Evolutionary conservation across 2,113 vertebrate species (phyloP), one percentile per base, ranked within the genome.

Genomic region (Numida meleagris): DNA sequence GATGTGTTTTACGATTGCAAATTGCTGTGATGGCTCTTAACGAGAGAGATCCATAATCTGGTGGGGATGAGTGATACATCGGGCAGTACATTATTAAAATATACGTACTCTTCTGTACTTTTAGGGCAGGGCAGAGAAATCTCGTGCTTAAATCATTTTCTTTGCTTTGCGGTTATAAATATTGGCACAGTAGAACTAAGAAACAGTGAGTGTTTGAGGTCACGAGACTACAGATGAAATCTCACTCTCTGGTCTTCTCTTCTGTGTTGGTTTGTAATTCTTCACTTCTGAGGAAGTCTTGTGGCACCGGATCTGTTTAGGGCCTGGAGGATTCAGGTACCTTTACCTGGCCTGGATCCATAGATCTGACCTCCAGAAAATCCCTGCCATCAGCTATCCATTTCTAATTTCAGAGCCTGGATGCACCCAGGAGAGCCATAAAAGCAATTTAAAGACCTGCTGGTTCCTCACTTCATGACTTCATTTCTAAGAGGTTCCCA

Each of bases 1-100:
- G 53, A 59, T 27, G 7, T 82, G 53, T 92, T 95, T 96, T 96
- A 90, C 67, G 67, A 68, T 68, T 85, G 89, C 75, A 74, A 53
- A 80, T 71, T 50, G 78, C 74, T 65, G 48, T 74, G 84, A 62
- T 85, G 42, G 34, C 50, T 85, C 5, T 92, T 96, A 81, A 87
- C 87, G 84, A 84, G 76, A 46, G 81, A 92, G 73, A 75, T 92
- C 77, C 83, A 75, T 84, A 71, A 55, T 84, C 59, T 66, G 36
- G 19, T 50, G 31, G 80, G 42, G 18, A n/a, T 75, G 50, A 80
- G 62, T 48, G 84, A 81, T 43, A 43, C 34, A 14, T 76, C 51
- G 88, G 84, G n/a, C 63, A 86, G 70, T 50, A 34, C 34, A 14
- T 80, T 61, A 42, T 55, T 71, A 34, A 67, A 66, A 59, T 72